Evolutionary conservation across 2,797 vertebrate genomes (phyloP), one percentile per base, ranked within the genome.

Genomic region (Crocidura indochinensis): DNA sequence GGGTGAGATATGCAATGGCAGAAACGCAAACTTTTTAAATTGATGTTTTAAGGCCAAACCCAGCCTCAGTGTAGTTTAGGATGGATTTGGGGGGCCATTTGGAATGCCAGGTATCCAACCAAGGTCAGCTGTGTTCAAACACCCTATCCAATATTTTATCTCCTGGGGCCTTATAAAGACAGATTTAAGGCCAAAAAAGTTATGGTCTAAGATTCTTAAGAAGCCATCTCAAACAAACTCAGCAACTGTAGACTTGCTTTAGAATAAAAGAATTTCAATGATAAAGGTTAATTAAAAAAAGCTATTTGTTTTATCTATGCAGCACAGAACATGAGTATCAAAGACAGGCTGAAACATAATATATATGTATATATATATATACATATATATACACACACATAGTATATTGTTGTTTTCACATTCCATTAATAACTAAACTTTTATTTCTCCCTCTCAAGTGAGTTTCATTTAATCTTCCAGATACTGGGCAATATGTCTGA

Each of bases 351-450:
- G 19, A 84, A 38, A 64, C 3, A 90, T 75, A 82, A 84, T 69
- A 79, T n/a, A 22, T 49, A 56, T 15, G 51, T 56, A 38, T 38
- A n/a, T n/a, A n/a, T n/a, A n/a, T n/a, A n/a, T n/a, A n/a, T n/a
- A n/a, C n/a, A n/a, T n/a, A n/a, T 72, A 68, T 81, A 84, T 77
- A 90, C 92, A 75, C 6, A 51, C 51, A 81, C 56, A 87, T 56
- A 82, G 82, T 93, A 72, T 62, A 93, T 49, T 85, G 74, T 78
- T 88, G 47, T 10, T 88, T 94, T 93, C 53, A 53, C 29, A 87
- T 79, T 92, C 60, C 49, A 88, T 85, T 90, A 88, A 67, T 84
- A 95, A 78, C 11, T 78, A 31, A 68, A 38, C 38, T 38, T 38
- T 38, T 88, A 22, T 14, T 88, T n/a, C 38, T 82, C 84, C 79